A percentile compares a stretch with the other conserved stretches of the same genome.
phyloP scores from a whole-genome alignment of 2,888 invertebrate species.

The Sesia apiformis region DNA sequence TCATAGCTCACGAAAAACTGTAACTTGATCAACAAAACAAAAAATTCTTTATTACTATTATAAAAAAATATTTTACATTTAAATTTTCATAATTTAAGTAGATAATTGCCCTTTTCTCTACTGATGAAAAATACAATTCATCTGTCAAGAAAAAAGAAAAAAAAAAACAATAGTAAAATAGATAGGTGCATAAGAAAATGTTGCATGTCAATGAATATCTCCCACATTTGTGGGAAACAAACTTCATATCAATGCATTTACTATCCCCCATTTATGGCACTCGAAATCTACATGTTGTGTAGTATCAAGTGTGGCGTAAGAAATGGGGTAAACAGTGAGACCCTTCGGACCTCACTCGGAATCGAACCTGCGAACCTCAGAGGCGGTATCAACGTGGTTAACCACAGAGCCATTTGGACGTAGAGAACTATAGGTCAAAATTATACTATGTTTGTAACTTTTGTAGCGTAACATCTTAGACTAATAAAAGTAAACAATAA shows the following conservation, averaged over 20 bases:
- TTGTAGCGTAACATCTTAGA: too few relatives aligned
- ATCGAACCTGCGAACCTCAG: conserved; percentile 34
- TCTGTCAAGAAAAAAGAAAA: too few relatives aligned
- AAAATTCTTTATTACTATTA: not conserved
- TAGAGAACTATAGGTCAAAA: too few relatives aligned
- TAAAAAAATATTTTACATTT: not conserved
- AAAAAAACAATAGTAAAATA: not conserved
- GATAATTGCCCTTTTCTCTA: too few relatives aligned
- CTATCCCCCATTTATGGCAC: conserved; percentile 60
- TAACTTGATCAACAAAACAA: too few relatives aligned
- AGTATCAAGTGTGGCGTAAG: conserved; percentile 66
- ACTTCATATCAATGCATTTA: conserved; percentile 48
- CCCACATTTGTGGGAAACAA: conserved; percentile 28
- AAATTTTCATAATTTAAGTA: not conserved
- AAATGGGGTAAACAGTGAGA: conserved; percentile 42
- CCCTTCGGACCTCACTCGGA: conserved; percentile 13
- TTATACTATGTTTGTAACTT: too few relatives aligned
- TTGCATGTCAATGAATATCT: conserved; percentile 50
- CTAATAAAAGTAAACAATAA: too few relatives aligned
- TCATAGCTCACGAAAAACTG: too few relatives aligned
- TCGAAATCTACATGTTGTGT: conserved; percentile 50
- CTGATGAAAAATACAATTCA: too few relatives aligned
- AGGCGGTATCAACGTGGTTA: not conserved
- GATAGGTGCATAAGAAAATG: conserved; percentile 20
- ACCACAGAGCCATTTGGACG: conserved; percentile 17